phyloP scores from a whole-genome alignment of 2,888 invertebrate species.

The Plagodis pulveraria region DNA sequence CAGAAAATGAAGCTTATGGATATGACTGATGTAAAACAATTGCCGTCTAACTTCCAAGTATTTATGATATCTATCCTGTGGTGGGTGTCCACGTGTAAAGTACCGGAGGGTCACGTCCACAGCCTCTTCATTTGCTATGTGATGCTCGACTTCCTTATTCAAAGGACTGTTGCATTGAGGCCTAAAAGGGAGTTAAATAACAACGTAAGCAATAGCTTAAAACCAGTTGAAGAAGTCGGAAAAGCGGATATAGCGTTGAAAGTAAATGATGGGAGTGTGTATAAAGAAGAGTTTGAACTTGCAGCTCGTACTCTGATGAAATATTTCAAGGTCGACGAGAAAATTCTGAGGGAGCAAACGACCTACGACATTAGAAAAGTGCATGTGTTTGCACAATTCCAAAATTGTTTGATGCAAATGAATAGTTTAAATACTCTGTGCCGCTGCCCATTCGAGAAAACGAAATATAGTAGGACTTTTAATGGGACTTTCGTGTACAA shows the following conservation, averaged over 20 bases:
- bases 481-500: constrained; percentile 93
- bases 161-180: constrained; percentile 82
- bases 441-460: constrained; percentile 82
- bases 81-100: constrained; percentile 81
- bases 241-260: too few species aligned
- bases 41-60: constrained; percentile 86
- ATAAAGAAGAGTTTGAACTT: constrained; percentile 34
- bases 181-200: constrained; percentile 15
- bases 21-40: constrained; percentile 59
- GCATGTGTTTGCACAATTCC: constrained; percentile 88
- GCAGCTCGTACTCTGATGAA: constrained; percentile 84
- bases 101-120: constrained; percentile 79
- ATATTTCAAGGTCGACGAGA: constrained; percentile 85
- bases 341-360: constrained; percentile 79
- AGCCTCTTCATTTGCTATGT: constrained; percentile 85
- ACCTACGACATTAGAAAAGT: constrained; percentile 83
- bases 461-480: constrained; percentile 86
- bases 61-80: constrained; percentile 85
- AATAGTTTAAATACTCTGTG: constrained; percentile 88
- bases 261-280: too few species aligned
- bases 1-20: constrained; percentile 65
- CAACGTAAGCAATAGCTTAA: too few species aligned
- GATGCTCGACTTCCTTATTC: constrained; percentile 84
- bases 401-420: constrained; percentile 85
- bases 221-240: too few species aligned